Evolutionary conservation across 2,888 invertebrate genomes (phyloP).

Genomic region (Cosmia trapezina): DNA sequence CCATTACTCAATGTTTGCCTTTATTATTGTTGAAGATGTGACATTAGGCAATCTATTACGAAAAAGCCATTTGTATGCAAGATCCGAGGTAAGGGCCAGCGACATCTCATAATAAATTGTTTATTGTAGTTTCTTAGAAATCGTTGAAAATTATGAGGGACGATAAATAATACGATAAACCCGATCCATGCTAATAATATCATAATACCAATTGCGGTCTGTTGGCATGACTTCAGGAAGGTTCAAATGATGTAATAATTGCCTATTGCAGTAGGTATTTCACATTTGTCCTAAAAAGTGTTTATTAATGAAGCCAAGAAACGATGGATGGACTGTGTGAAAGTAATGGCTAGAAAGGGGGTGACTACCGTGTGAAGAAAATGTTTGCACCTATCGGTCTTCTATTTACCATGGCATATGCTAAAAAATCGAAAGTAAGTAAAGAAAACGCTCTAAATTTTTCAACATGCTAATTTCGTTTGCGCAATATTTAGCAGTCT

Average conservation of each 20-base stretch:
- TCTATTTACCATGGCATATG: slow-evolving; percentile 2
- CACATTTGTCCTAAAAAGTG: not conserved
- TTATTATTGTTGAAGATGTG: slow-evolving; percentile 52
- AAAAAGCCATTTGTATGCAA: slow-evolving; percentile 58
- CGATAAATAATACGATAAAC: slow-evolving; percentile 21
- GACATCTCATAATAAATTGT: slow-evolving; percentile 51
- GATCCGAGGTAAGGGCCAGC: slow-evolving; percentile 40
- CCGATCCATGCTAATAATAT: slow-evolving; percentile 17
- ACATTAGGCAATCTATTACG: slow-evolving; percentile 60
- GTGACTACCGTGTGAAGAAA: slow-evolving; percentile 12
- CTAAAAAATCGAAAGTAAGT: slow-evolving; percentile 37
- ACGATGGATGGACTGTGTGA: too few species aligned
- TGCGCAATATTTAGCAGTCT: slow-evolving; percentile 41
- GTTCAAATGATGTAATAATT: slow-evolving; percentile 36
- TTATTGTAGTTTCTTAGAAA: slow-evolving; percentile 47
- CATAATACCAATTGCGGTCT: slow-evolving; percentile 41
- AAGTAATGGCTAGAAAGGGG: too few species aligned
- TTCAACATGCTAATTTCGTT: slow-evolving; percentile 43
- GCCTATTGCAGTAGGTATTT: slow-evolving; percentile 9
- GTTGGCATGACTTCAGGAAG: slow-evolving; percentile 37
- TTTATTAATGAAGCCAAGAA: not conserved
- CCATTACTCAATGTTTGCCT: slow-evolving; percentile 43
- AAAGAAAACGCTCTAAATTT: slow-evolving; percentile 42
- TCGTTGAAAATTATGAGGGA: slow-evolving; percentile 25
- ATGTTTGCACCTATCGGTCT: slow-evolving; percentile 2